These are phyloP conservation scores for Perizoma flavofasciatum DNA, from an alignment of 2,888 invertebrate genomes.

Conservation along the genomic window DNA sequence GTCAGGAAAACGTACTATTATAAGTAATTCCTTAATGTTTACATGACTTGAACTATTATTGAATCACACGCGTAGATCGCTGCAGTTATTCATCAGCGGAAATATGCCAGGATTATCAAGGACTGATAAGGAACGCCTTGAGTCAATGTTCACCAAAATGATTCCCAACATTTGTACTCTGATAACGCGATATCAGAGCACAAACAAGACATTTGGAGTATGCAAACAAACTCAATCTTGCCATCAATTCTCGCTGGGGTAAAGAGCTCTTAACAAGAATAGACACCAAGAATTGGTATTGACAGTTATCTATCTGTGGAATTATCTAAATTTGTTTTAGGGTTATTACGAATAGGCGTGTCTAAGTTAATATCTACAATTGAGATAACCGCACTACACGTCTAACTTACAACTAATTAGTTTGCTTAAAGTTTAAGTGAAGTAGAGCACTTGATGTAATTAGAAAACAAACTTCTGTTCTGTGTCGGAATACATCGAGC, in stretches of 20 bases:
- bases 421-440: slow-evolving; percentile 28
- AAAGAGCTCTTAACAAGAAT: slow-evolving; percentile 23
- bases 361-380: slow-evolving; percentile 26
- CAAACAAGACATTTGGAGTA: slow-evolving; percentile 78
- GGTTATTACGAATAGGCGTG: slow-evolving; percentile 26
- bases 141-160: slow-evolving; percentile 77
- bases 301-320: too few relatives aligned
- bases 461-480: slow-evolving; percentile 26
- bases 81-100: slow-evolving; percentile 48
- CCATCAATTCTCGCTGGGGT: slow-evolving; percentile 50
- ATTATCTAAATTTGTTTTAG: slow-evolving; percentile 23
- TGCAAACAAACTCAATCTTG: slow-evolving; percentile 72
- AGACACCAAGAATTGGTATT: too few relatives aligned
- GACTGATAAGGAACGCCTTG: slow-evolving; percentile 66
- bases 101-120: slow-evolving; percentile 63
- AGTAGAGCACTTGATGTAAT: slow-evolving; percentile 30
- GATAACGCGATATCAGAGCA: slow-evolving; percentile 65
- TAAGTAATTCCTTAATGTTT: neutral
- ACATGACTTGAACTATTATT: slow-evolving; percentile 10
- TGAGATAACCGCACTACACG: slow-evolving; percentile 24
- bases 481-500: slow-evolving; percentile 28
- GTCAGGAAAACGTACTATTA: too few relatives aligned
- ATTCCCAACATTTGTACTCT: slow-evolving; percentile 68
- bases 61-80: slow-evolving; percentile 19
- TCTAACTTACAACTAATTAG: slow-evolving; percentile 31